These are phyloP conservation scores for Liparis tanakae DNA, from an alignment of 2,797 vertebrate species.

Conservation along the genomic window DNA sequence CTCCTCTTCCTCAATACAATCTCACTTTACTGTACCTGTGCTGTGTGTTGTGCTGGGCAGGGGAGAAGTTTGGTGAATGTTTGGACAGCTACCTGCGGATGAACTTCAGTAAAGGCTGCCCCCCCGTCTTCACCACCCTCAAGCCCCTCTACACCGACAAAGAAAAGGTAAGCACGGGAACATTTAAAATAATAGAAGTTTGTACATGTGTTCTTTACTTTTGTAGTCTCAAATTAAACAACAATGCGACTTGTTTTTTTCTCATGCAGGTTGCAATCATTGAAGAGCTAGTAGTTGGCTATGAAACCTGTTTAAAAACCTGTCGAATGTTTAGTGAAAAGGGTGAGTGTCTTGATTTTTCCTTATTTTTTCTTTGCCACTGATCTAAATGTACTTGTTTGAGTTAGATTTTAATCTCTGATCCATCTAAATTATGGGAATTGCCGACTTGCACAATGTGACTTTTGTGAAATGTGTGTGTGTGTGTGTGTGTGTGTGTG, in stretches of 20 bases:
- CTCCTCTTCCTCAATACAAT: conserved; percentile 1
- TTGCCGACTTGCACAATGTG: not conserved
- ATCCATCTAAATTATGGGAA: too few species aligned
- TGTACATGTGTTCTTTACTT: not conserved
- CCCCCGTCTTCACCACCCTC: conserved; percentile 93
- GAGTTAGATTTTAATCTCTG: too few species aligned
- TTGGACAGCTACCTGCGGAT: conserved; percentile 94
- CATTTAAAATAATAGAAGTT: too few species aligned
- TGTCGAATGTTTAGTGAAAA: conserved; percentile 91
- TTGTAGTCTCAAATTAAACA: not conserved
- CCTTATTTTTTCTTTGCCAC: not conserved
- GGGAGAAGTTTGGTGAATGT: conserved; percentile 92
- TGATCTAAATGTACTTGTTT: not conserved
- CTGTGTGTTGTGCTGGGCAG: conserved; percentile 69
- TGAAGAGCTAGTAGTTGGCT: conserved; percentile 93
- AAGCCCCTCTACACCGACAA: conserved; percentile 85
- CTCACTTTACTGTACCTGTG: conserved; percentile 26
- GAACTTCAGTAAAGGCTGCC: conserved; percentile 96
- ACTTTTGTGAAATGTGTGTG: not conserved
- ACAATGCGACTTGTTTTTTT: not conserved
- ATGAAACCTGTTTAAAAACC: conserved; percentile 90
- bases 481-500: conserved; percentile 9
- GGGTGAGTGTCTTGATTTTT: conserved; percentile 78
- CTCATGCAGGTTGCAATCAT: conserved; percentile 89
- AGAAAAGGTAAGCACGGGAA: conserved; percentile 76